phyloP scores from a whole-genome alignment of 2,113 vertebrate genomes.

The Chionis minor region DNA sequence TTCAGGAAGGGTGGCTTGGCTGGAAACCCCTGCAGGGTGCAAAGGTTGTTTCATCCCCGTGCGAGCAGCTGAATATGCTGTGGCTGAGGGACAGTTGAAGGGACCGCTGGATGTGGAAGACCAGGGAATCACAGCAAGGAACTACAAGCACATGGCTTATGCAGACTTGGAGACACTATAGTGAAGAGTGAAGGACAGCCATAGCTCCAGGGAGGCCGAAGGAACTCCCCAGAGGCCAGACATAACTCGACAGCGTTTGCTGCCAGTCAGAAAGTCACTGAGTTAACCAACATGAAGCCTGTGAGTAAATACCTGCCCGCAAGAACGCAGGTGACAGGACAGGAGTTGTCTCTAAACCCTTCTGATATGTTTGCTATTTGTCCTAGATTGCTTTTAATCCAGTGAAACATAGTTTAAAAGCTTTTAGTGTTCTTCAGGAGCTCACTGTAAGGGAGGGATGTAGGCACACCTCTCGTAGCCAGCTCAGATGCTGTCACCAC shows the following conservation, averaged over 20 bases:
- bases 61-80: background rate
- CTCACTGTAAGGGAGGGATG: background rate
- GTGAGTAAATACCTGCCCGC: background rate
- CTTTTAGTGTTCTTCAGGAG: background rate
- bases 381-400: background rate
- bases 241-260: background rate
- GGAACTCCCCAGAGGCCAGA: background rate
- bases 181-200: too few species aligned
- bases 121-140: background rate
- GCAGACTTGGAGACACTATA: background rate
- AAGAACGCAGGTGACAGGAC: background rate
- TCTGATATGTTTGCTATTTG: background rate
- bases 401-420: background rate
- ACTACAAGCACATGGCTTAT: background rate
- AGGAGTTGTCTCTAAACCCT: background rate
- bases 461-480: background rate
- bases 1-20: background rate
- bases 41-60: background rate
- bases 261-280: background rate
- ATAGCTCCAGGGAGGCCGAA: too few species aligned
- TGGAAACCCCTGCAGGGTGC: background rate
- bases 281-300: background rate
- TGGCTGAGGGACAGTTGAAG: background rate
- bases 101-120: rapidly evolving
- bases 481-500: background rate